Base-by-base conservation (phyloP, 2,113 vertebrate species). In the Scytalopus superciliaris region DNA sequence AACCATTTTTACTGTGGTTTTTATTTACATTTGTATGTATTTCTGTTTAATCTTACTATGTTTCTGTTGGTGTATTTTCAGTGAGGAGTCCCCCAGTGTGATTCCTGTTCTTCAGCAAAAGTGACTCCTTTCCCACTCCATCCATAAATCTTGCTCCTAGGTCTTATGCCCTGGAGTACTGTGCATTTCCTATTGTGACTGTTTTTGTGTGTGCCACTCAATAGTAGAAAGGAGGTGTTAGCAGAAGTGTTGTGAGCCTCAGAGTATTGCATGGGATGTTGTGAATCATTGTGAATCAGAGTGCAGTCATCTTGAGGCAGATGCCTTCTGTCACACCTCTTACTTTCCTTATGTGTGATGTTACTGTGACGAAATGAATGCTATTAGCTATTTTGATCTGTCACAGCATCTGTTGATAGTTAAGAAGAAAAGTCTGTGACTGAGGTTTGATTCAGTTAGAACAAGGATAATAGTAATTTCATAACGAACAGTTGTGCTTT, bases 21-120 rank as follows among this genome's bases (percentile, higher is more conserved):
- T 89, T 81, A 27, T 81, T 94, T 81, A 67, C 15, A 28, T 78
- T 70, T 91, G 9, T 78, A 55, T 78, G 11, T 91, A 72, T 89
- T 89, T 74, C 19, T 84, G 45, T 87, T 94, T 93, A 87, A 95
- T 88, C 33, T 87, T 91, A 25, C 9, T 90, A 7, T 72, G 44
- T 93, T 91, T 93, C 45, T 87, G 62, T 84, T 85, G 35, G 49
- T 93, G 7, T 90, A 37, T 91, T 95, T 95, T 90, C 78, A 56
- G 40, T 72, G 74, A 82, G 45, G 75, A 82, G 39, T 64, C 68
- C 35, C 63, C 27, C 59, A 80, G 2, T 94, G 50, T 37, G 52
- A 67, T 93, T 93, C 47, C 56, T 89, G 59, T 87, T 94, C 84
- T 87, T 91, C 85, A 86, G 67, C 60, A 70, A 83, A 87, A 93